Evolutionary conservation across 2,888 invertebrate genomes (phyloP).

Genomic region (Cylloceria caligata): DNA sequence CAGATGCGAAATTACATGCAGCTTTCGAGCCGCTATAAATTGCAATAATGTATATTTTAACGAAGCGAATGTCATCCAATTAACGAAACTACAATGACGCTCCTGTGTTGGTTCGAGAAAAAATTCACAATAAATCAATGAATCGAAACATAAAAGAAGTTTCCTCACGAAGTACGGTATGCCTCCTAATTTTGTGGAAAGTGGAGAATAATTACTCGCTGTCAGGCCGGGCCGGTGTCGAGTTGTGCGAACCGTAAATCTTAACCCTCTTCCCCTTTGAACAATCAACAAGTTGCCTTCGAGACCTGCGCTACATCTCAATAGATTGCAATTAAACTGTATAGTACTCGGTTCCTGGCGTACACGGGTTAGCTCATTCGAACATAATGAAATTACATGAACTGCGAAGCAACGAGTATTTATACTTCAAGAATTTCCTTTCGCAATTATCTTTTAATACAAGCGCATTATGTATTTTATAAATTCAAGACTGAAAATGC

Average conservation of each 20-base stretch:
- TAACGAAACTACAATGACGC: conserved; percentile 11
- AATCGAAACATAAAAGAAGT: no score
- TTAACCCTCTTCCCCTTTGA: conserved; percentile 20
- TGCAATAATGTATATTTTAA: conserved; percentile 27
- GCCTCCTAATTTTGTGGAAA: conserved; percentile 32
- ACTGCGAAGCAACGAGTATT: conserved; percentile 3
- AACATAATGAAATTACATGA: conserved; percentile 28
- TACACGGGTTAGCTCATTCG: background rate
- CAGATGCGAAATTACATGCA: conserved; percentile 16
- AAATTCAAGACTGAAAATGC: background rate
- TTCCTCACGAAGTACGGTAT: conserved; percentile 1
- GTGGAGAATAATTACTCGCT: conserved; percentile 40
- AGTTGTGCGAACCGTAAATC: conserved; percentile 34
- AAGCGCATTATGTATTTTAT: background rate
- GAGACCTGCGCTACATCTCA: conserved; percentile 28
- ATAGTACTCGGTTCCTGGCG: conserved; percentile 11
- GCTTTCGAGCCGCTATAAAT: conserved; percentile 3
- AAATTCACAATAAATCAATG: conserved; percentile 5
- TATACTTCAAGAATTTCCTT: background rate
- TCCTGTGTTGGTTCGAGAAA: background rate
- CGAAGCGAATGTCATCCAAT: conserved; percentile 19
- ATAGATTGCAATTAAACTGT: conserved; percentile 49
- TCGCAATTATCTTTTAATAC: background rate
- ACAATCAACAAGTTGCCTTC: conserved; percentile 50
- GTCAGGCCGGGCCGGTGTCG: conserved; percentile 15